Percentiles rank a stretch among this genome's conserved stretches.
These are phyloP conservation scores for Argyrosomus japonicus DNA, from an alignment of 2,113 vertebrate genomes.

Conservation along the genomic window DNA sequence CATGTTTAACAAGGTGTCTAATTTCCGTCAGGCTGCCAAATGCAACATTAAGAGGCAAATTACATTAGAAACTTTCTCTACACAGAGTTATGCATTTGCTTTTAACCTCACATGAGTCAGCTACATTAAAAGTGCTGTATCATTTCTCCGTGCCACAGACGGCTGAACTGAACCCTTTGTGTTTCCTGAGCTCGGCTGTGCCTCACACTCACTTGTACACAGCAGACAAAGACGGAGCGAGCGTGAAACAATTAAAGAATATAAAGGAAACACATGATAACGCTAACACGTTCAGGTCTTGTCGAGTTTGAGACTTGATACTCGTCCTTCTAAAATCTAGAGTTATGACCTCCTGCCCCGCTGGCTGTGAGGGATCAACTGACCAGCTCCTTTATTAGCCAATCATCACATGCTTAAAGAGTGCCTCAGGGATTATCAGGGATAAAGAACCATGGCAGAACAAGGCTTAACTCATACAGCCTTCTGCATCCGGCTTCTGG, in stretches of 20 bases:
- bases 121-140: slow-evolving; percentile 39
- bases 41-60: background rate
- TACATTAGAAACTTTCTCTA: background rate
- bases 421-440: slow-evolving; percentile 72
- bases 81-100: background rate
- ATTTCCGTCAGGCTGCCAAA: background rate
- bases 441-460: slow-evolving; percentile 63
- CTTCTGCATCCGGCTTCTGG: slow-evolving; percentile 40
- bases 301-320: background rate
- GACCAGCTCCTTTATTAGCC: slow-evolving; percentile 67
- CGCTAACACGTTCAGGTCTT: background rate
- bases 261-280: background rate
- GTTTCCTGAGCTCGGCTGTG: slow-evolving; percentile 31
- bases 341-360: slow-evolving; percentile 16
- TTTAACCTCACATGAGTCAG: background rate
- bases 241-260: background rate
- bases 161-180: slow-evolving; percentile 28
- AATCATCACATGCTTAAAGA: slow-evolving; percentile 76
- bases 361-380: slow-evolving; percentile 59
- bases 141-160: slow-evolving; percentile 18
- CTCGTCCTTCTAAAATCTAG: background rate
- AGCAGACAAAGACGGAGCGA: background rate
- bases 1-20: background rate
- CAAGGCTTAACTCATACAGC: slow-evolving; percentile 50
- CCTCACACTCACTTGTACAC: slow-evolving; percentile 15